These are phyloP conservation scores for Etheostoma nigrum DNA, from an alignment of 2,797 vertebrate genomes.

Conservation along the genomic window DNA sequence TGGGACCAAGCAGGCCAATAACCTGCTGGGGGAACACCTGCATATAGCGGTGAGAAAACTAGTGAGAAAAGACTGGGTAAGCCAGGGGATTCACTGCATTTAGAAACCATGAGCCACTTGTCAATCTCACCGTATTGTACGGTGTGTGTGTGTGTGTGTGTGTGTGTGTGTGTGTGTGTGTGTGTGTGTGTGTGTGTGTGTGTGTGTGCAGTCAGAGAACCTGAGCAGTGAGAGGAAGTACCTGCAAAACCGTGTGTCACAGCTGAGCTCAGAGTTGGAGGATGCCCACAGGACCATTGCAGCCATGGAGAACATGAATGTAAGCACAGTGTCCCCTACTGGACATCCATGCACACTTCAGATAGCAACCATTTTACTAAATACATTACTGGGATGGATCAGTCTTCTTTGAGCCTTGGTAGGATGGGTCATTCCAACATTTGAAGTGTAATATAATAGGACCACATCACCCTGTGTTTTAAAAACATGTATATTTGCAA, in stretches of 20 bases:
- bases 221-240: slow-evolving; percentile 79
- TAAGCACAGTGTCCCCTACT: slow-evolving; percentile 76
- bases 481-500: neutral
- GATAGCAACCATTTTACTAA: neutral
- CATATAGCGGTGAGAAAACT: slow-evolving; percentile 79
- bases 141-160: too few relatives aligned
- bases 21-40: slow-evolving; percentile 79
- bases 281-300: slow-evolving; percentile 79
- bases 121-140: neutral
- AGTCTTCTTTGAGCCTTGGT: neutral
- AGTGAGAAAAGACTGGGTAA: neutral
- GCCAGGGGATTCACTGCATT: neutral
- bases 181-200: neutral
- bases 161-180: neutral
- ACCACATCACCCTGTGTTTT: neutral
- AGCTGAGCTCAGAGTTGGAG: slow-evolving; percentile 80
- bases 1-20: slow-evolving; percentile 78
- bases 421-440: neutral
- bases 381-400: neutral
- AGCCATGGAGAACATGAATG: slow-evolving; percentile 83
- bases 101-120: neutral
- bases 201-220: slow-evolving; percentile 74
- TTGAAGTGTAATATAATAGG: neutral
- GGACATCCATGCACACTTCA: slow-evolving; percentile 37
- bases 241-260: slow-evolving; percentile 74